Base-by-base conservation (phyloP, 2,797 vertebrate species). In the Macroramphosus scolopax region DNA sequence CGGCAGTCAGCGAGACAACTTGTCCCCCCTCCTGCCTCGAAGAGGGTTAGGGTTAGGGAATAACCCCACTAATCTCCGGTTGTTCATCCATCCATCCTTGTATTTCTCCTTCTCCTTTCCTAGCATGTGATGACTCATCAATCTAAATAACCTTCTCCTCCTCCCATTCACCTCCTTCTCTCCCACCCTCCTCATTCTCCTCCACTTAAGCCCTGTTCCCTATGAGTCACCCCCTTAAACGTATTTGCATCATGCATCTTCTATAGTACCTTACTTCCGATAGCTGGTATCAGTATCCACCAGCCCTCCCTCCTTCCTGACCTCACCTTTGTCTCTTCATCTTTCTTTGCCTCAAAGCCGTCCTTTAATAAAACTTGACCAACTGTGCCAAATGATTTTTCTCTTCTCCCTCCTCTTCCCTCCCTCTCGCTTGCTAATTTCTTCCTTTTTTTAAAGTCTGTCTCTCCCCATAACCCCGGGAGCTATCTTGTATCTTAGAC, bases 61-160 rank as follows among this genome's bases (percentile, higher is more conserved):
- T n/a, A n/a, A n/a, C n/a, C n/a, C n/a, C n/a, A n/a, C 72, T 70
- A 45, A 70, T 63, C 38, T 41, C 39, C 29, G 5, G 25, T 51
- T 53, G 33, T 60, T 47, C 63, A 72, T 65, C 66, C 51, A 62
- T 74, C 35, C 41, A 48, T 75, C 17, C 45, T 7, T 59, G 28
- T 37, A 39, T 35, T 36, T 13, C 15, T 51, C 34, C 48, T 32
- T 47, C 36, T 55, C 47, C 15, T 55, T 46, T 26, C 28, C 8
- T 11, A 15, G 11, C 11, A 0, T 46, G 18, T 68, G 76, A 71
- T 75, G 76, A 81, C 59, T 77, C 72, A 85, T 80, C 64, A 80
- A 53, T 82, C 64, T 68, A 61, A 71, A 73, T 52, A 51, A 56
- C 54, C 47, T 53, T 17, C 50, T 40, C 43, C 44, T 60, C 36